phyloP scores from a whole-genome alignment of 1,140 invertebrate genomes.

The Cherax destructor region DNA sequence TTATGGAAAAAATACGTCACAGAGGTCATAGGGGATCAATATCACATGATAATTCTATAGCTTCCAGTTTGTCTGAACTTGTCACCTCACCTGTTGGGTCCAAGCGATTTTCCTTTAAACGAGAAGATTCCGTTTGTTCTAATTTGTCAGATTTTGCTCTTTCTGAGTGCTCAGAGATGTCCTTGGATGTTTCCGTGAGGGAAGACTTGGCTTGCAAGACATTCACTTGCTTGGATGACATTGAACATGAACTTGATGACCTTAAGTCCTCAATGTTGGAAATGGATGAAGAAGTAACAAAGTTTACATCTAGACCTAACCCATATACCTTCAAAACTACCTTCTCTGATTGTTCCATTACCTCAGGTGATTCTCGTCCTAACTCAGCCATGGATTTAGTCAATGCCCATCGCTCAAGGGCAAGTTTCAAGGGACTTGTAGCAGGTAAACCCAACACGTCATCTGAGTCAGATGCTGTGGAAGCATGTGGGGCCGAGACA shows the following conservation, averaged over 20 bases:
- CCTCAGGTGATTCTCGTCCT: conserved; percentile 53
- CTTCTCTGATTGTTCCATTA: conserved; percentile 50
- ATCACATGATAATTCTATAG: conserved; percentile 48
- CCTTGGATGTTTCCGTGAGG: conserved; percentile 48
- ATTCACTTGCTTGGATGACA: conserved; percentile 46
- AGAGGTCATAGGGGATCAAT: conserved; percentile 39
- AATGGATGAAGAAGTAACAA: conserved; percentile 59
- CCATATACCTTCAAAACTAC: conserved; percentile 61
- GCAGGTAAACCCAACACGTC: conserved; percentile 4
- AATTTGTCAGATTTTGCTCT: conserved; percentile 57
- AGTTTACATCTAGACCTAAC: conserved; percentile 46
- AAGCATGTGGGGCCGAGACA: conserved; percentile 15
- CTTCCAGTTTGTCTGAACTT: conserved; percentile 56
- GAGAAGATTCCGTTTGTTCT: conserved; percentile 62
- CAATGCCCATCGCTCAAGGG: conserved; percentile 30
- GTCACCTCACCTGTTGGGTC: conserved; percentile 32
- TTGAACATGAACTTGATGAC: conserved; percentile 64
- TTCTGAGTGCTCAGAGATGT: conserved; percentile 63
- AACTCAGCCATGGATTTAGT: conserved; percentile 49
- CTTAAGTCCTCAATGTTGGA: conserved; percentile 52
- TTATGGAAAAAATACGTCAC: conserved; percentile 60
- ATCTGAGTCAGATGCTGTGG: conserved; percentile 47
- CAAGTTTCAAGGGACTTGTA: background rate
- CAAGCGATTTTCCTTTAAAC: conserved; percentile 36
- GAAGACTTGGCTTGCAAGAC: conserved; percentile 47